Percentiles rank a stretch among this genome's conserved stretches.
Evolutionary conservation across 2,888 invertebrate genomes (phyloP).

Genomic region (Drosophila longiperda): DNA sequence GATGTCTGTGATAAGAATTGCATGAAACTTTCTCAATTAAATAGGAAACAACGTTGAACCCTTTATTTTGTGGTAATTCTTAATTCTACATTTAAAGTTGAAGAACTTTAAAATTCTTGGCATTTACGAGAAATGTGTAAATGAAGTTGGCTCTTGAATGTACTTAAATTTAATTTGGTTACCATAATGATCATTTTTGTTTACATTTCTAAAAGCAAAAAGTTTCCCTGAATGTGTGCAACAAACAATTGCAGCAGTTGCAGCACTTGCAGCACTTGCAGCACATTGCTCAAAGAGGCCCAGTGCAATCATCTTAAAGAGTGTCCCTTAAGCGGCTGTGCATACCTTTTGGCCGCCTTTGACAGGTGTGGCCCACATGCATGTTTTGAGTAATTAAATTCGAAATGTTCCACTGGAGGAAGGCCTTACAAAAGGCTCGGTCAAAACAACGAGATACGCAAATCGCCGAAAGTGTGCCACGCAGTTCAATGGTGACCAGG

Average conservation of each 20-base stretch:
- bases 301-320: conserved; percentile 15
- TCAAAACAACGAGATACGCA: conserved; percentile 18
- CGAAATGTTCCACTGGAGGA: neutral
- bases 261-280: neutral
- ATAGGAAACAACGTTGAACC: neutral
- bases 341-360: conserved; percentile 6
- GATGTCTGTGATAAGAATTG: neutral
- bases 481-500: conserved; percentile 29
- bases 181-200: neutral
- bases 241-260: neutral
- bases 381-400: conserved; percentile 20
- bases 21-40: neutral
- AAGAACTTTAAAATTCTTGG: neutral
- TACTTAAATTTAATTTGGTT: neutral
- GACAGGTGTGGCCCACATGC: neutral
- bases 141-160: neutral
- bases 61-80: no score
- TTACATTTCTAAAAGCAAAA: neutral
- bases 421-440: neutral
- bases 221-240: conserved; percentile 3
- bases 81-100: neutral
- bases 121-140: neutral
- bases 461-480: conserved; percentile 25
- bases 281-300: neutral
- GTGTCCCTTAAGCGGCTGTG: conserved; percentile 5